These are phyloP conservation scores for rabbit (Oryctolagus cuniculus) DNA, from an alignment of 2,113 vertebrate genomes.

Conservation along the genomic window mOryCun1.1 NC_091447.1:54683001-54683500, in stretches of 20 bases:
- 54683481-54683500: not conserved
- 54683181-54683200: not conserved
- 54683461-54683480: not conserved
- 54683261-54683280: not conserved
- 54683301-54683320: not conserved
- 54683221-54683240: not conserved
- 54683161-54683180: not conserved
- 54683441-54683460: not conserved
- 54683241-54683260: not conserved
- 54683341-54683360: not conserved
- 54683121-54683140: not conserved
- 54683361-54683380: not conserved
- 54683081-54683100: not conserved
- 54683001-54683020: not conserved
- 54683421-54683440: not conserved
- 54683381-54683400: not conserved
- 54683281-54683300: not conserved
- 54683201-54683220: not conserved
- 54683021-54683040: no score
- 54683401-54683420: not conserved
- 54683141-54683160: not conserved
- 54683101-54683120: not conserved
- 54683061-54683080: not conserved
- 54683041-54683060: not conserved
- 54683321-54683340: not conserved